Conservation (phyloP, 1,140 invertebrate species). For the Hylyphantes graminicola region DNA sequence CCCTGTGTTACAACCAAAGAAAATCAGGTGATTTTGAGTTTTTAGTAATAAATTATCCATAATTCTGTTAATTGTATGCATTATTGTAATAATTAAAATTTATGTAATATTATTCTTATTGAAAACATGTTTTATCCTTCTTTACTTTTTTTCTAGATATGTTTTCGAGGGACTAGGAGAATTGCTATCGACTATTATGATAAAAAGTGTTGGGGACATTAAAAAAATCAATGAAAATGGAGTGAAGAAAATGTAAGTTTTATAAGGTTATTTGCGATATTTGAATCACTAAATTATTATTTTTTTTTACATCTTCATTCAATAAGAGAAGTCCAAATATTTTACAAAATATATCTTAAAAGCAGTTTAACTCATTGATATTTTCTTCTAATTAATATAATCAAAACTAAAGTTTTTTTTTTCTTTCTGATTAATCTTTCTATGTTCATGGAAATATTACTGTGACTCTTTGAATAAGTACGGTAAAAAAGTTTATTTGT, state of each 20-base stretch:
- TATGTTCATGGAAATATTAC: too few relatives aligned
- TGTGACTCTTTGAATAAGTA: too few relatives aligned
- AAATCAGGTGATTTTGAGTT: conserved; percentile 76
- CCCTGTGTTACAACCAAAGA: conserved; percentile 78
- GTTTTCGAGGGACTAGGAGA: conserved; percentile 94
- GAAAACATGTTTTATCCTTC: background rate
- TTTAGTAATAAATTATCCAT: background rate
- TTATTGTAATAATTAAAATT: background rate
- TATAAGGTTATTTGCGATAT: conserved; percentile 13
- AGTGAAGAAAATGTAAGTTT: conserved; percentile 78
- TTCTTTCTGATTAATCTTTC: background rate
- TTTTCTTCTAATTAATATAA: background rate
- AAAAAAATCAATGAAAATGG: conserved; percentile 83
- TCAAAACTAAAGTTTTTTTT: background rate
- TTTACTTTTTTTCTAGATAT: conserved; percentile 75
- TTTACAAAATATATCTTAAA: too few relatives aligned
- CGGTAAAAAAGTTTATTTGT: too few relatives aligned
- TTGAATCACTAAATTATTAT: background rate
- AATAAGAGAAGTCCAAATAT: too few relatives aligned
- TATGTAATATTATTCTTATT: background rate
- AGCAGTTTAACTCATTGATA: too few relatives aligned
- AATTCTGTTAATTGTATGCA: background rate
- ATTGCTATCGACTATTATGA: conserved; percentile 85
- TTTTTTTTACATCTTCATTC: background rate
- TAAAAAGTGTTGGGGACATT: conserved; percentile 83